A percentile compares a stretch with the other conserved stretches of the same genome.
phyloP scores from a whole-genome alignment of 2,888 invertebrate genomes.

The Drosophila imparisetae region DNA sequence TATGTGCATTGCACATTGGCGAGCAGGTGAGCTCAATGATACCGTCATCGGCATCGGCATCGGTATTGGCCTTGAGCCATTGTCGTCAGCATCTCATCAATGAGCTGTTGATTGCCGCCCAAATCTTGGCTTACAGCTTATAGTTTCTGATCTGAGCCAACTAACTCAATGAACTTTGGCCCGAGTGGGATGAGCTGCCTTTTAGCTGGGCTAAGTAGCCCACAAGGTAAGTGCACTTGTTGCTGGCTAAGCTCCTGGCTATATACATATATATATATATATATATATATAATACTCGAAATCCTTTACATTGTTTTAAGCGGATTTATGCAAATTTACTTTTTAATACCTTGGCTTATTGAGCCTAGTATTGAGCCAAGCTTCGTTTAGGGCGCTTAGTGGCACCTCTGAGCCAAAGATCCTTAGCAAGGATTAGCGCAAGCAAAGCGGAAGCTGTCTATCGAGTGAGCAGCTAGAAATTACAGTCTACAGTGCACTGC shows the following conservation, averaged over 20 bases:
- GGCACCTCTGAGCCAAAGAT: constrained; percentile 54
- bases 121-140: constrained; percentile 22
- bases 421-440: constrained; percentile 44
- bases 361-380: constrained; percentile 53
- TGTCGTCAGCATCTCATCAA: constrained; percentile 23
- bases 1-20: background rate
- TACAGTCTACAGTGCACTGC: background rate
- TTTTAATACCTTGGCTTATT: constrained; percentile 75
- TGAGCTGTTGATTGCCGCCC: constrained; percentile 20
- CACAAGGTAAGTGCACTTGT: constrained; percentile 31
- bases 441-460: constrained; percentile 47
- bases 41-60: background rate
- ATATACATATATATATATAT: background rate
- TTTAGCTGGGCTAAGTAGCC: constrained; percentile 44
- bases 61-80: background rate
- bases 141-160: constrained; percentile 32
- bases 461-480: constrained; percentile 1
- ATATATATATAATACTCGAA: constrained; percentile 9
- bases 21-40: constrained; percentile 35
- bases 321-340: constrained; percentile 77
- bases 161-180: constrained; percentile 57
- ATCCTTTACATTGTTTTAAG: constrained; percentile 56
- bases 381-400: constrained; percentile 72
- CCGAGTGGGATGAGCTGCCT: constrained; percentile 29
- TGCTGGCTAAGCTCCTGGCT: background rate